Evolutionary conservation across 2,113 vertebrate species (phyloP).

Genomic region (Eretmochelys imbricata): DNA sequence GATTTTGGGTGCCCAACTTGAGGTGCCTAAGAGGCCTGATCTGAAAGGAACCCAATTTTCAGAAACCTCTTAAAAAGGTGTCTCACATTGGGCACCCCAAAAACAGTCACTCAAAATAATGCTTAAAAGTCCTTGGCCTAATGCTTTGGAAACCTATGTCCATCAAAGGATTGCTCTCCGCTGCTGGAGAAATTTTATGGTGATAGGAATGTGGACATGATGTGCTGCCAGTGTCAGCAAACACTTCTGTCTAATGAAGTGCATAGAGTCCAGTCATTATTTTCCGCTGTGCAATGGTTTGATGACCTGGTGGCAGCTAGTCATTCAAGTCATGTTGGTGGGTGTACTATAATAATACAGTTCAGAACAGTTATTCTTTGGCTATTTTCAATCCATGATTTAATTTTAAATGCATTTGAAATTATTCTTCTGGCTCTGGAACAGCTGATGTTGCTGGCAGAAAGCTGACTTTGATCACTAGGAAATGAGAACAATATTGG

Average conservation of each 20-base stretch:
- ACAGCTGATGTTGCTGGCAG: background rate
- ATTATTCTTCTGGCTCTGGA: background rate
- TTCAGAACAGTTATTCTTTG: background rate
- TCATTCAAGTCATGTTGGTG: background rate
- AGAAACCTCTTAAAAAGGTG: background rate
- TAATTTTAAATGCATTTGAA: background rate
- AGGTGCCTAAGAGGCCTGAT: background rate
- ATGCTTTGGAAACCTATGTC: background rate
- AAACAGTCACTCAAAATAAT: background rate
- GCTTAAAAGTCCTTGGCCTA: background rate
- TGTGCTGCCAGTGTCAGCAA: accelerated
- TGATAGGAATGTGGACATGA: accelerated
- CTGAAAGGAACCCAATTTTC: background rate
- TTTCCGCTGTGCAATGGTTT: background rate
- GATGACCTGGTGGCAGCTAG: background rate
- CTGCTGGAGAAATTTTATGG: background rate
- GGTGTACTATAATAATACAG: background rate
- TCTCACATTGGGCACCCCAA: accelerated
- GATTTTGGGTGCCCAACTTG: background rate
- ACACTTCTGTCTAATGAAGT: background rate
- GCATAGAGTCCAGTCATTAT: background rate
- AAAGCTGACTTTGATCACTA: background rate
- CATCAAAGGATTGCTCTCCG: background rate
- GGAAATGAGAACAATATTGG: background rate
- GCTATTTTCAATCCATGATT: background rate